phyloP scores from a whole-genome alignment of 2,888 invertebrate genomes.

The Pharmacophagus antenor region DNA sequence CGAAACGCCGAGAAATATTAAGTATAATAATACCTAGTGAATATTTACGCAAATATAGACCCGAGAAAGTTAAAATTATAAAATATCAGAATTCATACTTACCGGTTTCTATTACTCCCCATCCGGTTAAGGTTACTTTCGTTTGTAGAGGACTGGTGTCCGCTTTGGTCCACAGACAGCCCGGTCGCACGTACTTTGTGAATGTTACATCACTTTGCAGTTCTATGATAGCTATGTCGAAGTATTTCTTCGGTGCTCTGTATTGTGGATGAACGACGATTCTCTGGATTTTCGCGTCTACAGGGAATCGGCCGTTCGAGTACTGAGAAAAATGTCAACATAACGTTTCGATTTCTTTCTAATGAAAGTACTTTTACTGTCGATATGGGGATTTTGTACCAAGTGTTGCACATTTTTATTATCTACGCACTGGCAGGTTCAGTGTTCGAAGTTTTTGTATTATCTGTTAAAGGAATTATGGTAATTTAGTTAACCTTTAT shows the following conservation, averaged over 20 bases:
- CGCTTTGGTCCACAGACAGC: conserved; percentile 38
- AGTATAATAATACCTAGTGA: too few relatives aligned
- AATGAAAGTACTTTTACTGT: too few relatives aligned
- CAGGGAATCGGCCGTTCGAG: conserved; percentile 22
- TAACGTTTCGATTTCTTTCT: background rate
- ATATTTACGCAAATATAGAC: too few relatives aligned
- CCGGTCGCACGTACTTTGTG: conserved; percentile 36
- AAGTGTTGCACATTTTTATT: too few relatives aligned
- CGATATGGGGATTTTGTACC: too few relatives aligned
- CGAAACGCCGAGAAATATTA: too few relatives aligned
- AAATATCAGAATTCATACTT: conserved; percentile 1
- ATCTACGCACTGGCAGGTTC: too few relatives aligned
- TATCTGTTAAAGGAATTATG: too few relatives aligned
- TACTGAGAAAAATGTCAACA: conserved; percentile 30
- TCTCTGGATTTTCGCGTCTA: conserved; percentile 37
- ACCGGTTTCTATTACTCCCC: conserved; percentile 43
- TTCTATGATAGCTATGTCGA: conserved; percentile 44
- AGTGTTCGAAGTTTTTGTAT: too few relatives aligned
- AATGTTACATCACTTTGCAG: conserved; percentile 34
- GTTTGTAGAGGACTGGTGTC: conserved; percentile 31
- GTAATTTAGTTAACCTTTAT: too few relatives aligned
- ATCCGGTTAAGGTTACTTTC: conserved; percentile 39
- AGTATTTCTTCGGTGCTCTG: conserved; percentile 40
- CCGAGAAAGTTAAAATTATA: background rate
- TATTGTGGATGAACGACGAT: conserved; percentile 41